Percentiles rank a stretch among this genome's conserved stretches.
These are phyloP conservation scores for Dynastes tityus DNA, from an alignment of 2,888 invertebrate species.

Conservation along the genomic window DNA sequence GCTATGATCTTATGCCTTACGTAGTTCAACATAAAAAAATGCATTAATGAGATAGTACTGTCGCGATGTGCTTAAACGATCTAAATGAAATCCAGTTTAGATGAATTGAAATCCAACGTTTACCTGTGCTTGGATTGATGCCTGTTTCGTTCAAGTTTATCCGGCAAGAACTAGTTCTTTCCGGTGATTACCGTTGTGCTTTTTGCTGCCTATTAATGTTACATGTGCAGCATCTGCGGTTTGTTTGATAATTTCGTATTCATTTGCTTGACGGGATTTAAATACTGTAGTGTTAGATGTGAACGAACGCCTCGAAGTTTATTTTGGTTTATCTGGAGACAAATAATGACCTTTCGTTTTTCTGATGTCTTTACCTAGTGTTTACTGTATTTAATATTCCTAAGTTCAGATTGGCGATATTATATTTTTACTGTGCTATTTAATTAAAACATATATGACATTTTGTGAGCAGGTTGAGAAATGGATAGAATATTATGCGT, in stretches of 20 bases:
- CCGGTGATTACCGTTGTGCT: background rate
- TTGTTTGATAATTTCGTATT: too few species aligned
- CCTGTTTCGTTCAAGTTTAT: background rate
- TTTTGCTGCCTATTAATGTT: background rate
- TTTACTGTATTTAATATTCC: background rate
- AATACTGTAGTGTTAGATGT: background rate
- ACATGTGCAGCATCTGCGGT: background rate
- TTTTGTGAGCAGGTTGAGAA: too few species aligned
- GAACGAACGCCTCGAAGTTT: background rate
- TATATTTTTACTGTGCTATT: too few species aligned
- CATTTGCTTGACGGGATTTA: background rate
- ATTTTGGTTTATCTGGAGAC: background rate
- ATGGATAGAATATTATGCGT: too few species aligned
- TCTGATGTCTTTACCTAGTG: background rate
- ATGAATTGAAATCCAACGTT: background rate
- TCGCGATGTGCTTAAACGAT: background rate
- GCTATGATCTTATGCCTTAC: too few species aligned
- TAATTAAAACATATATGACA: too few species aligned
- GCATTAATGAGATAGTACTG: background rate
- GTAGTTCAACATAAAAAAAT: too few species aligned
- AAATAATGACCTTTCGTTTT: background rate
- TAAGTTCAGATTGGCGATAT: too few species aligned
- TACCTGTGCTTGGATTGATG: conserved; percentile 2
- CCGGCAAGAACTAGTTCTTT: conserved; percentile 21
- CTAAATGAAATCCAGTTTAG: background rate